Evolutionary conservation across 2,888 invertebrate genomes (phyloP).

Genomic region (Fabriciana adippe): DNA sequence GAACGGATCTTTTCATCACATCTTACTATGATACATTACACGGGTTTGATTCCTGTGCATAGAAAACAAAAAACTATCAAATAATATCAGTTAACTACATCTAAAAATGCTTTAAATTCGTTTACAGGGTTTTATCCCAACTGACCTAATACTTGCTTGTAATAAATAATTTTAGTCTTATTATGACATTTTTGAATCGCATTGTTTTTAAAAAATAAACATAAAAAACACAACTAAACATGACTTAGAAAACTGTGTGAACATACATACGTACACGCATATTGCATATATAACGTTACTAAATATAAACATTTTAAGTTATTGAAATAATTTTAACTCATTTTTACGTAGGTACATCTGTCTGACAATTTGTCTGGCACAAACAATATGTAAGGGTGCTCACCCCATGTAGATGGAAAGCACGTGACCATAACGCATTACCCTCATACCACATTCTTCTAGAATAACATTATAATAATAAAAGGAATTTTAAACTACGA

Average conservation of each 20-base stretch:
- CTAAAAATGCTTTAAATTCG: no score
- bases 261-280: no score
- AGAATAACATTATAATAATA: conserved; percentile 1
- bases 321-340: no score
- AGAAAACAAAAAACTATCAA: not conserved
- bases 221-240: no score
- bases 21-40: not conserved
- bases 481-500: not conserved
- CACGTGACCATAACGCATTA: conserved; percentile 22
- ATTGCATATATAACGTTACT: no score
- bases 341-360: conserved; percentile 1
- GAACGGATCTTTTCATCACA: not conserved
- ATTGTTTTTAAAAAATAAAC: no score
- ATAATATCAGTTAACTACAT: not conserved
- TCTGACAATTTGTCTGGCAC: conserved; percentile 15
- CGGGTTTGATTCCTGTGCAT: not conserved
- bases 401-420: conserved; percentile 8
- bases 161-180: no score
- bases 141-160: no score
- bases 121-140: no score
- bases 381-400: conserved; percentile 18
- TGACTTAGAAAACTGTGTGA: no score
- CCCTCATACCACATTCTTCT: conserved; percentile 7
- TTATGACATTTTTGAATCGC: no score
- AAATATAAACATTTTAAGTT: no score